Conservation (phyloP, 2,113 vertebrate genomes). For the Tretioscincus oriximinensis region DNA sequence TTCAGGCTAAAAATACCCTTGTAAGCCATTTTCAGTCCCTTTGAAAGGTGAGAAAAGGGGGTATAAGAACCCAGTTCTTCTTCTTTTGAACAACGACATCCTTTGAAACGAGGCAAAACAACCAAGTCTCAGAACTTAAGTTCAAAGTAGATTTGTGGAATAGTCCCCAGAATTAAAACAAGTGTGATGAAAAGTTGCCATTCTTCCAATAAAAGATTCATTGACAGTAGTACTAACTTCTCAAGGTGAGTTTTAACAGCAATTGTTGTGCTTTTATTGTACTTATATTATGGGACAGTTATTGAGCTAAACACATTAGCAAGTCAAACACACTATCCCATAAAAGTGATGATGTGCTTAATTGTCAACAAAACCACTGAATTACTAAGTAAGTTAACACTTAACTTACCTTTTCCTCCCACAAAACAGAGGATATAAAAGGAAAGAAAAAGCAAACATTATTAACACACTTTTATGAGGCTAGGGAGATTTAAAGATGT, state of each 20-base stretch:
- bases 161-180: too few species aligned
- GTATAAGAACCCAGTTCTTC: too few species aligned
- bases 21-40: too few species aligned
- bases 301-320: slow-evolving; percentile 42
- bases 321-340: slow-evolving; percentile 36
- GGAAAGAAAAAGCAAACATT: not conserved
- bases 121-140: too few species aligned
- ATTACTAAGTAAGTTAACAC: slow-evolving; percentile 26
- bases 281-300: slow-evolving; percentile 46
- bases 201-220: slow-evolving; percentile 24
- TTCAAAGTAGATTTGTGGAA: too few species aligned
- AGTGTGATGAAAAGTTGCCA: too few species aligned
- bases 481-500: too few species aligned
- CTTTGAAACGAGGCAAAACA: too few species aligned
- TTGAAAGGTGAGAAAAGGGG: too few species aligned
- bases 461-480: too few species aligned
- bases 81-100: too few species aligned
- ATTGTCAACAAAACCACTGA: slow-evolving; percentile 46
- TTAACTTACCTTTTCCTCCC: slow-evolving; percentile 18
- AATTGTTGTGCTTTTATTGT: slow-evolving; percentile 43
- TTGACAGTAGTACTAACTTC: slow-evolving; percentile 36
- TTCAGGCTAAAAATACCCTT: too few species aligned
- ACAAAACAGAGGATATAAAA: not conserved
- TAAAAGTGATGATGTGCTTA: slow-evolving; percentile 50
- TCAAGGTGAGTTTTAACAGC: slow-evolving; percentile 47